These are phyloP conservation scores for Pangasius sanitwongsei DNA, from an alignment of 2,797 vertebrate species.

Conservation along the genomic window DNA sequence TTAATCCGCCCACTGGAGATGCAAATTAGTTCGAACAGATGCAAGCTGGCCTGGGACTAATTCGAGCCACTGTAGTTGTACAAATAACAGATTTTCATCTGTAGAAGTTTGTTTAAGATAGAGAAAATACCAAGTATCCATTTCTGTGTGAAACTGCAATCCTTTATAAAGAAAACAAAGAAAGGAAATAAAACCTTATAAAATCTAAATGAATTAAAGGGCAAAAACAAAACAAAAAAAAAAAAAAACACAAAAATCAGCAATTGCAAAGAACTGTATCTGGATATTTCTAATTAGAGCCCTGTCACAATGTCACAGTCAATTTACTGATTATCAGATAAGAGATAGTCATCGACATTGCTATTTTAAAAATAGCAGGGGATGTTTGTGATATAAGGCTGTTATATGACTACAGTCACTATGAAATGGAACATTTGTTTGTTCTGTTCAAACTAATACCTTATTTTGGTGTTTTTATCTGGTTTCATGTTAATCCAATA, in stretches of 20 bases:
- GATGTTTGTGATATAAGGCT: background rate
- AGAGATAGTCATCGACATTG: background rate
- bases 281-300: background rate
- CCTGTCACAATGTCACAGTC: background rate
- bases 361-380: background rate
- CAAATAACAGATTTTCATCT: constrained; percentile 49
- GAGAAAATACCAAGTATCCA: background rate
- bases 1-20: constrained; percentile 54
- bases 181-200: background rate
- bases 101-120: constrained; percentile 27
- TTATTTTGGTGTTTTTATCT: background rate
- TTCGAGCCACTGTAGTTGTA: constrained; percentile 43
- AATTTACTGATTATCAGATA: background rate
- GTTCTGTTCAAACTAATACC: background rate
- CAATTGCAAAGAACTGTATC: background rate
- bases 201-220: constrained; percentile 1
- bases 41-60: constrained; percentile 41
- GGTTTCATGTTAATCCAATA: background rate
- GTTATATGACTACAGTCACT: background rate
- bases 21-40: constrained; percentile 54
- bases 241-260: background rate
- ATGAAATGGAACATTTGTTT: background rate
- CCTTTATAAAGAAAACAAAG: background rate
- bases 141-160: background rate
- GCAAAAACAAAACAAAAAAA: background rate